Evolutionary conservation across 2,888 invertebrate genomes (phyloP), one percentile per base, ranked within the genome.

Genomic region (Barypeithes pellucidus): DNA sequence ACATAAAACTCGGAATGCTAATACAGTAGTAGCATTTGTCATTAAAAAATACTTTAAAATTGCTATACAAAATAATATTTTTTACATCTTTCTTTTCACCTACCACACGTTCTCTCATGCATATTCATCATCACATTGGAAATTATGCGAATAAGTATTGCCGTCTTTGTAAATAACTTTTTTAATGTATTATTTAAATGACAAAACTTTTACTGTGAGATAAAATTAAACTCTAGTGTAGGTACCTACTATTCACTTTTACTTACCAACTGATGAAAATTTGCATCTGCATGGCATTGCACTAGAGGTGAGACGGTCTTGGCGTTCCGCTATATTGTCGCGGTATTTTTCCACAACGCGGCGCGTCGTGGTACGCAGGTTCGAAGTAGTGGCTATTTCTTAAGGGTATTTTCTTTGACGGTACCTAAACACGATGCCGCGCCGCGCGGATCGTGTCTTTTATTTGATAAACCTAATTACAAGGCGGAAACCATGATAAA

Each of bases 41-140:
- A 29, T 54, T 54, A 54, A 54, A 50, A 54, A 54, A 29, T 54
- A 54, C 29, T 29, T 12, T 43, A 16, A 43, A 43, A 43, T 3
- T 41, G 43, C 14, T 47, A 22, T 47, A 20, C 29, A 29, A 29
- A 29, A 54, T 54, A 29, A 54, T 14, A 29, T 29, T 24, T 54
- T 54, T 54, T 14, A 54, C 29, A 16, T 14, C 24, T 54, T 54
- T 54, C 29, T 29, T 54, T 16, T 16, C 20, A 54, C 52, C 52
- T 54, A 54, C 52, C 52, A 29, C 29, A 54, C n/a, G n/a, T 54
- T 54, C 29, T 54, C 52, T 54, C 52, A 54, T 54, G n/a, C n/a
- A 29, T 29, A 29, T 5, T 9, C 7, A 29, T 9, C 7, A 29
- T 5, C 9, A 29, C 52, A 29, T 29, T n/a, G 14, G 29, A 54